Evolutionary conservation across 2,113 vertebrate species (phyloP).

Genomic region (Heteronetta atricapilla): DNA sequence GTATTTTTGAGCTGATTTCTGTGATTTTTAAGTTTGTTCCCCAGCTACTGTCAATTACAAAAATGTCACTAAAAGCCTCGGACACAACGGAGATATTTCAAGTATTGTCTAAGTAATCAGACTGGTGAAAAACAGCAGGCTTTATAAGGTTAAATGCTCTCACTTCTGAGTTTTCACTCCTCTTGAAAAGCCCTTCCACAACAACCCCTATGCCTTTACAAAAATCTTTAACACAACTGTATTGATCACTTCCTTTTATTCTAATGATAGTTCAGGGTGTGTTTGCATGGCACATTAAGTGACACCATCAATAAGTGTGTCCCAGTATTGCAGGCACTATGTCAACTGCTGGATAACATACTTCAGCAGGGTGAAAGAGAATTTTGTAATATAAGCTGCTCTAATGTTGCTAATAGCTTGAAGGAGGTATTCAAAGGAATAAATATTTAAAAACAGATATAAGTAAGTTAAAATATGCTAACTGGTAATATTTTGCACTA

Average conservation of each 20-base stretch:
- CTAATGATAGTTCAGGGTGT: not conserved
- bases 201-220: not conserved
- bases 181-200: conserved; percentile 34
- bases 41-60: not conserved
- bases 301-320: not conserved
- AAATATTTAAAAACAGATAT: not conserved
- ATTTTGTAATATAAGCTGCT: not conserved
- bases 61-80: not conserved
- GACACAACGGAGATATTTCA: not conserved
- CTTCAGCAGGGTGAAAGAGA: not conserved
- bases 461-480: not conserved
- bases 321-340: not conserved
- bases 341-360: not conserved
- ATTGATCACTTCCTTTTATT: conserved; percentile 29
- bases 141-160: not conserved
- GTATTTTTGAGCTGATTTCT: not conserved
- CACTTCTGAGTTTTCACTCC: conserved; percentile 21
- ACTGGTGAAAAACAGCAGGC: not conserved
- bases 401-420: not conserved
- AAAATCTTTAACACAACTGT: conserved; percentile 40
- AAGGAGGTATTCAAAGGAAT: not conserved
- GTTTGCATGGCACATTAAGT: not conserved
- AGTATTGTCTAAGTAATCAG: not conserved
- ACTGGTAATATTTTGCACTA: not conserved
- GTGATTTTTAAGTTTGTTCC: not conserved